Base-by-base conservation (phyloP, 2,888 invertebrate genomes). In the Dorcus hopei region DNA sequence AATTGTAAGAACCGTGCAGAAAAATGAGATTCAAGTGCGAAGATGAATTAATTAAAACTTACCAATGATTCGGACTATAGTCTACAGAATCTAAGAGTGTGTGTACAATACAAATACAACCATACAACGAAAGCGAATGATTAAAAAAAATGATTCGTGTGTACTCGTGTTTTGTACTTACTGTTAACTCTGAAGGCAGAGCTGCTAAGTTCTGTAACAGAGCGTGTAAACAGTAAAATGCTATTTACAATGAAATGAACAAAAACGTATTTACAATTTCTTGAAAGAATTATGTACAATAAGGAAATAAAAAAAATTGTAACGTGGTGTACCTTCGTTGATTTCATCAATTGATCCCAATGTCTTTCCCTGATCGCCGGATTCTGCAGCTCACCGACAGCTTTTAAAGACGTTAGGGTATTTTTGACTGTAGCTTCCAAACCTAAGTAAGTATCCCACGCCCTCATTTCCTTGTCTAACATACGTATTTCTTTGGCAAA, bases 281-380 rank as follows among this genome's bases (percentile, higher is more conserved):
- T 26, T 39, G 47, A 52, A 52, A 52, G 9, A 52, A 52, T 14
- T 57, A 52, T 52, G 52, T 57, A 57, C 52, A 58, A 49, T 42
- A 42, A 51, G 9, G 42, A 40, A 51, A 45, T 23, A 16, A 42
- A 57, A 42, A 38, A 39, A 45, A 23, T 50, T 14, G 41, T 38
- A 8, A 8, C n/a, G 60, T 33, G 47, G 38, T 54, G 67, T 84
- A 93, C 93, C 91, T 96, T 96, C 14, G 97, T 97, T 50, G 95
- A 94, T 70, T 88, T 89, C 94, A 97, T 97, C 52, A 97, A 83
- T 79, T 97, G 96, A 74, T 94, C 89, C 97, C 97, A 97, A 80
- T 97, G 97, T 19, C 97, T 84, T 78, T 97, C 95, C 59, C 97
- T 84, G 65, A 97, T 96, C 0, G 97, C 96, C 43, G 95, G 91